phyloP scores from a whole-genome alignment of 2,888 invertebrate genomes.

The Seira musarum region DNA sequence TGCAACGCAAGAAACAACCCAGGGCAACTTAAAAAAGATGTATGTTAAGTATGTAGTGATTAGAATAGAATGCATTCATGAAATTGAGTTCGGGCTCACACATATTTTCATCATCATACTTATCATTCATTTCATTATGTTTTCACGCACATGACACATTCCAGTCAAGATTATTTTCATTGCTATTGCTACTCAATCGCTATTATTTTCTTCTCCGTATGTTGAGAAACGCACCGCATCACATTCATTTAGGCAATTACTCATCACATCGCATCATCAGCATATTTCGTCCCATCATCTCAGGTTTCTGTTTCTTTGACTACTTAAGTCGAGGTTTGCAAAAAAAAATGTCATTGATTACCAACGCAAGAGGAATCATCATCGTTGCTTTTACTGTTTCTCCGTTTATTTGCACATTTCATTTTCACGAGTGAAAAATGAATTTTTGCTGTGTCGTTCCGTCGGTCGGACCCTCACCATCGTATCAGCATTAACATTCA shows the following conservation, averaged over 20 bases:
- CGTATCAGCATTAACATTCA: background rate
- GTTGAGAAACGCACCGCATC: background rate
- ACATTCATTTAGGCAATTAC: constrained; percentile 1
- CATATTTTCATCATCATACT: no score
- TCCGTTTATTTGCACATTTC: background rate
- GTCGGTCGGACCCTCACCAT: background rate
- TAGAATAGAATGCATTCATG: no score
- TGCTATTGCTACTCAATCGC: no score
- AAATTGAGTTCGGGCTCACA: no score
- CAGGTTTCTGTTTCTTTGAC: background rate
- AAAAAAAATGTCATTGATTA: background rate
- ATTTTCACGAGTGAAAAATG: background rate
- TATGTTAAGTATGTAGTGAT: no score
- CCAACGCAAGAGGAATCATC: background rate
- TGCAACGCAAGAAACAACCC: no score
- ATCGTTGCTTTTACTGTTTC: constrained; percentile 1
- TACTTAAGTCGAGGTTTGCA: no score
- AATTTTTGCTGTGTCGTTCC: background rate
- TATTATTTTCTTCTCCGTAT: no score
- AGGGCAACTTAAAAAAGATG: no score
- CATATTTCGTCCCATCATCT: background rate
- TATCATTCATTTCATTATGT: no score
- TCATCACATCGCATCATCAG: background rate
- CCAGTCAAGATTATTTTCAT: no score
- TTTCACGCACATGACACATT: no score